Evolutionary conservation across 2,888 invertebrate genomes (phyloP), one percentile per base, ranked within the genome.

Genomic region (Troglohyphantes excavatus): DNA sequence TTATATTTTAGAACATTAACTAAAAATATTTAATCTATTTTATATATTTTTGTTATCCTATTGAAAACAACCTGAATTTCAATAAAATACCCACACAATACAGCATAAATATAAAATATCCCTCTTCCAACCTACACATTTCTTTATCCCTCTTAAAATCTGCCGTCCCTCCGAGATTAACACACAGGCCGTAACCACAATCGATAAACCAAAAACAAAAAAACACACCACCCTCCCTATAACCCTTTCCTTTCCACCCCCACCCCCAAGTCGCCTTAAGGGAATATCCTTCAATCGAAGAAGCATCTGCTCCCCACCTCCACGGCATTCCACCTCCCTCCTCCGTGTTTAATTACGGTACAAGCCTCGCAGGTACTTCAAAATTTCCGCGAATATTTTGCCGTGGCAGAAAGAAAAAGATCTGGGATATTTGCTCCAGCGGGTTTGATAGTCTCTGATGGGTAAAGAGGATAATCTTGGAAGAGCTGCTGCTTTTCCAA

Each of bases 321-420:
- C 17, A 23, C 72, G 27, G 13, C 43, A 61, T 67, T 43, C 85
- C 76, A 23, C 21, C 46, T n/a, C 67, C 33, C 72, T 26, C 19
- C 73, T 33, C 76, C 72, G 72, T 85, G 86, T 86, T 88, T 88
- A 88, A 88, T 88, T 88, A 88, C 88, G 75, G 59, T 9, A 39
- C 39, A 39, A 39, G 53, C 53, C 76, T 85, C 63, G 33, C 76
- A 82, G 88, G 82, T 88, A 82, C 82, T 88, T 82, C 75, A 76
- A 88, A 87, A 87, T 81, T 87, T 81, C 73, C 73, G 0, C 59
- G 39, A 81, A 88, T 88, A 88, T 88, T 82, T 82, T 82, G 68
- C 53, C 63, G 39, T 19, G 6, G 70, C n/a, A n/a, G 65, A 21
- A 23, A 43, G 9, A 39, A 68, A 39, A 63, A 76, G 75, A 33